Percentiles rank a stretch among this genome's conserved stretches.
phyloP scores from a whole-genome alignment of 1,140 invertebrate genomes.

The Lepidotrigona ventralis region DNA sequence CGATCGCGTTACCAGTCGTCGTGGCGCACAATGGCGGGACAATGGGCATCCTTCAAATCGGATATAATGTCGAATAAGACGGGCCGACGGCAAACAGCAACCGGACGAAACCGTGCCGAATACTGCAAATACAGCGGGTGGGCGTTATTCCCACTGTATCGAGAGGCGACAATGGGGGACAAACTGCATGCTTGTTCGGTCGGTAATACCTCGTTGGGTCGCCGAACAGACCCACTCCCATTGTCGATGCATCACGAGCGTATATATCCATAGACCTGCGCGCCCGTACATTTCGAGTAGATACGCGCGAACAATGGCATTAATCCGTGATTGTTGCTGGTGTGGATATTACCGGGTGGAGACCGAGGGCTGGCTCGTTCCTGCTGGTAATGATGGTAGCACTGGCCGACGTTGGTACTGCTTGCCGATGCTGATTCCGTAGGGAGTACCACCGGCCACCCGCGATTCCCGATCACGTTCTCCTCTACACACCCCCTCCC shows the following conservation, averaged over 20 bases:
- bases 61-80: slow-evolving; percentile 65
- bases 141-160: slow-evolving; percentile 75
- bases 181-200: slow-evolving; percentile 77
- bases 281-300: slow-evolving; percentile 75
- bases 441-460: background rate
- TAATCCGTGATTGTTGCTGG: slow-evolving; percentile 76
- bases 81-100: slow-evolving; percentile 64
- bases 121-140: slow-evolving; percentile 69
- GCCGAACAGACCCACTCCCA: slow-evolving; percentile 74
- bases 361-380: slow-evolving; percentile 41
- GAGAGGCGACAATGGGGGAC: slow-evolving; percentile 71
- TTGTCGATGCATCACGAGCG: slow-evolving; percentile 76
- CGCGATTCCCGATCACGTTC: background rate
- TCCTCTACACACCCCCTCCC: no score
- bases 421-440: background rate
- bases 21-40: slow-evolving; percentile 40
- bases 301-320: slow-evolving; percentile 73
- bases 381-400: slow-evolving; percentile 21
- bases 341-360: slow-evolving; percentile 64
- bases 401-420: background rate
- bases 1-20: slow-evolving; percentile 50
- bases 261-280: slow-evolving; percentile 65
- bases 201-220: slow-evolving; percentile 77
- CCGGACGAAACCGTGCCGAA: slow-evolving; percentile 64
- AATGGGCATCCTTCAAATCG: slow-evolving; percentile 65